A percentile compares a stretch with the other conserved stretches of the same genome.
phyloP scores from a whole-genome alignment of 2,113 vertebrate species.

The Talpa occidentalis region DNA sequence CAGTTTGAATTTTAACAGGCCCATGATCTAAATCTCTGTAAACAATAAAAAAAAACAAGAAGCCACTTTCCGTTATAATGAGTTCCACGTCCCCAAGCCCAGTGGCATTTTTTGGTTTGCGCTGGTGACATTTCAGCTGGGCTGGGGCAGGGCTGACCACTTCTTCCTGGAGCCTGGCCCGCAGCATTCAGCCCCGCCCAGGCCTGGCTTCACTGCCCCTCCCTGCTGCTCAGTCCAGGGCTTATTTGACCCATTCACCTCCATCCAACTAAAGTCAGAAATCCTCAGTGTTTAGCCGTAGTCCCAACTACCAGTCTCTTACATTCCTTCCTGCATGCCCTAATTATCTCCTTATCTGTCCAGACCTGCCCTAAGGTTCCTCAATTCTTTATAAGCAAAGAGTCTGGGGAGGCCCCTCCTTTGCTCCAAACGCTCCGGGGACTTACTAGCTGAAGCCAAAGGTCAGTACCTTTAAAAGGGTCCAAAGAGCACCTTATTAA shows the following conservation, averaged over 20 bases:
- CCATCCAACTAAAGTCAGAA: not conserved
- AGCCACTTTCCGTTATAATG: not conserved
- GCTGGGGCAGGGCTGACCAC: not conserved
- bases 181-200: not conserved
- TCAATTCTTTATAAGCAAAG: not conserved
- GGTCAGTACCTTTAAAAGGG: not conserved
- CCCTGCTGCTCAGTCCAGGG: not conserved
- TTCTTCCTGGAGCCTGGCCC: not conserved
- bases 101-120: not conserved
- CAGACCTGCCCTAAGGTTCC: not conserved
- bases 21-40: not conserved
- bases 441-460: not conserved
- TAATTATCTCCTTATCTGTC: not conserved
- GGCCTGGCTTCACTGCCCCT: not conserved
- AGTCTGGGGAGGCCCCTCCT: not conserved
- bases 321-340: fast-evolving
- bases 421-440: not conserved
- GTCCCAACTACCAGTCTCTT: no score
- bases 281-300: not conserved
- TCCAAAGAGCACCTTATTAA: not conserved
- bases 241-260: not conserved
- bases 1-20: not conserved
- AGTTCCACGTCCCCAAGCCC: not conserved
- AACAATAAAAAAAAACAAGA: conserved; percentile 16
- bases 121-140: not conserved